These are phyloP conservation scores for Phyllostomus hastatus DNA, from an alignment of 2,113 vertebrate species.

Conservation along the genomic window DNA sequence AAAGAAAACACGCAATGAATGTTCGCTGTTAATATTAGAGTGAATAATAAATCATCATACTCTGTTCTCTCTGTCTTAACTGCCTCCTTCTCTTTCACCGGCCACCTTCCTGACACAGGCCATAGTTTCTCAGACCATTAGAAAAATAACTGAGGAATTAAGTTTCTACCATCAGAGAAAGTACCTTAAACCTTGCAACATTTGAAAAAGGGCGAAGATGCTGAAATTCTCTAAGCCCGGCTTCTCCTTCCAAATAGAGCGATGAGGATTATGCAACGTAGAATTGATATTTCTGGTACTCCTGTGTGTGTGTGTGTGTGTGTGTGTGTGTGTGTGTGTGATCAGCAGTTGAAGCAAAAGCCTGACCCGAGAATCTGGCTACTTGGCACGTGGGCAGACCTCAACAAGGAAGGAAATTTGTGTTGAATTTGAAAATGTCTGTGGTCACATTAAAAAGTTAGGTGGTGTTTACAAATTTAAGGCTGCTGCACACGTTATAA, in stretches of 20 bases:
- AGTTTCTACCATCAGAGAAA: neutral
- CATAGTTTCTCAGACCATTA: neutral
- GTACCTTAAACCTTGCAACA: neutral
- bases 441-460: conserved; percentile 33
- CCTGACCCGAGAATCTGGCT: neutral
- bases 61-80: rapidly evolving
- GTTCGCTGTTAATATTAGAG: neutral
- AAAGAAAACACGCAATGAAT: neutral
- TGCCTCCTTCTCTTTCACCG: neutral
- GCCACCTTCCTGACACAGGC: neutral
- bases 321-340: neutral
- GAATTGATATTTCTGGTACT: neutral
- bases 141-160: neutral
- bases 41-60: neutral
- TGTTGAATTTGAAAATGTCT: conserved; percentile 28
- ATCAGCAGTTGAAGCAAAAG: neutral
- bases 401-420: conserved; percentile 15
- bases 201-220: neutral
- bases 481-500: neutral
- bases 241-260: neutral
- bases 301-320: neutral
- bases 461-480: neutral
- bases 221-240: neutral
- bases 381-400: neutral
- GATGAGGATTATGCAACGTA: neutral